Base-by-base conservation (phyloP, 2,797 vertebrate genomes). In the Anas flavirostris region DNA sequence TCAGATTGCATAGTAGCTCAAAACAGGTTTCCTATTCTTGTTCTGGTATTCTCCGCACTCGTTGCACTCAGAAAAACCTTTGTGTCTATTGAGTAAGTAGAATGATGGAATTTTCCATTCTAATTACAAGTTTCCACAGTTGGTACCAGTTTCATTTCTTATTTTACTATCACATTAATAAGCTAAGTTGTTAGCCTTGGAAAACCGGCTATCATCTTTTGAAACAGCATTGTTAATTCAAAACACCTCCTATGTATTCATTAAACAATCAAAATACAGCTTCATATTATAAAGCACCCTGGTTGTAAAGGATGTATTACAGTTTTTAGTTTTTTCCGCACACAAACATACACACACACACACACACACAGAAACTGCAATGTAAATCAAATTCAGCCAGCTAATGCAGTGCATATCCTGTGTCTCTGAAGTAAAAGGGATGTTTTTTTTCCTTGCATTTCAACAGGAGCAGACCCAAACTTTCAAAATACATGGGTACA, bases 21-120 rank as follows among this genome's bases (percentile, higher is more conserved):
- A 94, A 96, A 94, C 94, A 95, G 95, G 81, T 96, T 96, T 96
- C 86, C 91, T 87, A 94, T 94, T 97, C 91, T 96, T 93, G 68
- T 85, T 93, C 80, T 86, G 37, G 77, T 80, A 88, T 93, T 96
- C 91, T 96, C 92, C 77, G 88, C 52, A 43, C 80, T 82, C 86
- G 28, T 26, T 56, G 70, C 55, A 74, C 91, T 96, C 88, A 95
- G 94, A 96, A 94, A 96, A 95, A 88, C 94, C 90, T 95, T 96
- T 96, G 83, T 95, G 86, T 94, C 86, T 90, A 28, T 52, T 43
- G 44, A 91, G 80, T 28, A 91, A 91, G 80, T 28, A 91, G 58
- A 91, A 93, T 72, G 93, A 93, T 86, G 91, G 91, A 94, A 96
- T 96, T 97, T 97, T 97, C 96, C 94, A 92, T 86, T 95, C 85